Evolutionary conservation across 2,113 vertebrate genomes (phyloP).

Genomic region (Turdus rufiventris): DNA sequence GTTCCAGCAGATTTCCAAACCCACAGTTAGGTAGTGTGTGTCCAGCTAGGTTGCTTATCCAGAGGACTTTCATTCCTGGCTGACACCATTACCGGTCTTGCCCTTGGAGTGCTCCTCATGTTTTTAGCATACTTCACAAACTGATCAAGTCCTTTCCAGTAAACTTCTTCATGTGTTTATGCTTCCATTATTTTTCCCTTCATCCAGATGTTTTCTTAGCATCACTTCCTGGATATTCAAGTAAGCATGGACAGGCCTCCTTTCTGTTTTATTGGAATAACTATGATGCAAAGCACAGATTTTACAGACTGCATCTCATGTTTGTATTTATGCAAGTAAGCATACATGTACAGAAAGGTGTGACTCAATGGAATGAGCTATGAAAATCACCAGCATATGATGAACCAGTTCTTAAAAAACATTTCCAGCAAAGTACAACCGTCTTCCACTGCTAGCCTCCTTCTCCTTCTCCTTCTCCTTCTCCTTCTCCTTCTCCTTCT

Average conservation of each 20-base stretch:
- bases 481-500: not conserved
- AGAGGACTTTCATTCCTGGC: not conserved
- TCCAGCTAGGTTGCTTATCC: not conserved
- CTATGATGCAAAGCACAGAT: not conserved
- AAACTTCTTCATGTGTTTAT: not conserved
- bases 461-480: not conserved
- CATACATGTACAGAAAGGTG: not conserved
- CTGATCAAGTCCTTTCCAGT: not conserved
- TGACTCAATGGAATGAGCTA: not conserved
- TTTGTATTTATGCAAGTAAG: not conserved
- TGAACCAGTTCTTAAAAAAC: not conserved
- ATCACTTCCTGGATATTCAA: not conserved
- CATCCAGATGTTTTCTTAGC: not conserved
- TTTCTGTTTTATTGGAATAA: not conserved
- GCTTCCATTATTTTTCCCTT: not conserved
- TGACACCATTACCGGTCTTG: not conserved
- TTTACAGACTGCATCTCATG: not conserved
- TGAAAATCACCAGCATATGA: not conserved
- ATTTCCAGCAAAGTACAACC: not conserved
- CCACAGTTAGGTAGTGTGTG: not conserved
- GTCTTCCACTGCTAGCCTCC: not conserved
- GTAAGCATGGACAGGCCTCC: not conserved
- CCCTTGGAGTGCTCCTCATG: not conserved
- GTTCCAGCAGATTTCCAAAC: not conserved
- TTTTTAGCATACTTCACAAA: not conserved